Base-by-base conservation (phyloP, 2,113 vertebrate species). In the Sitta europaea region DNA sequence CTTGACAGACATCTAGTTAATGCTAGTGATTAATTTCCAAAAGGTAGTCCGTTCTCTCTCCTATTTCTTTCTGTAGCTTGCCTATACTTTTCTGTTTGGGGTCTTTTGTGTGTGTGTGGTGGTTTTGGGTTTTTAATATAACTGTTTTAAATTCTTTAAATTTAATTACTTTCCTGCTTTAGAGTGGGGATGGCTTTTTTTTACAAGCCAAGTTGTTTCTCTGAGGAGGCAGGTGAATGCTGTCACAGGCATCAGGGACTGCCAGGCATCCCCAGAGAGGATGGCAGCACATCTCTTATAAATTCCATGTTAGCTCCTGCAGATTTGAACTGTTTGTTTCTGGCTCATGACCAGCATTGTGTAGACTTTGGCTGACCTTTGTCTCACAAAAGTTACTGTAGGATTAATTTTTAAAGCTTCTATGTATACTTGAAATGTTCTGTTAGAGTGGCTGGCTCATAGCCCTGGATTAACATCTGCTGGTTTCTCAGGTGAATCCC, bases 1-100 rank as follows among this genome's bases (percentile, higher is more conserved):
- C 92, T 96, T 96, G 86, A 42, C 85, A 95, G 90, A 93, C 93
- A 95, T 90, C 93, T 96, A 96, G 82, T 96, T 97, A 92, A 94
- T 79, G 40, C 79, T 93, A 97, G 90, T 88, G 85, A 90, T 95
- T 95, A 93, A 92, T 96, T 86, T 67, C 75, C 65, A 77, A 85
- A 90, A 97, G 92, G 93, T 96, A 96, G 93, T 83, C 55, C 80
- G 51, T 86, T 93, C 82, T 95, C 74, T 91, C 74, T 95, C 90
- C 81, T 93, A 29, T 90, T 95, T 97, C 72, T 93, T 83, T 28
- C 51, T 88, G 53, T 83, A 86, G 51, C 57, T 88, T 91, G n/a
- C 70, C 33, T 95, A 1, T 88, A 31, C 74, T 94, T 95, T 83
- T 51, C 62, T 90, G 15, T 72, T 51, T 58, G 53, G 59, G 33